Conservation (phyloP, 2,113 vertebrate genomes). For the Phrynosoma platyrhinos region DNA sequence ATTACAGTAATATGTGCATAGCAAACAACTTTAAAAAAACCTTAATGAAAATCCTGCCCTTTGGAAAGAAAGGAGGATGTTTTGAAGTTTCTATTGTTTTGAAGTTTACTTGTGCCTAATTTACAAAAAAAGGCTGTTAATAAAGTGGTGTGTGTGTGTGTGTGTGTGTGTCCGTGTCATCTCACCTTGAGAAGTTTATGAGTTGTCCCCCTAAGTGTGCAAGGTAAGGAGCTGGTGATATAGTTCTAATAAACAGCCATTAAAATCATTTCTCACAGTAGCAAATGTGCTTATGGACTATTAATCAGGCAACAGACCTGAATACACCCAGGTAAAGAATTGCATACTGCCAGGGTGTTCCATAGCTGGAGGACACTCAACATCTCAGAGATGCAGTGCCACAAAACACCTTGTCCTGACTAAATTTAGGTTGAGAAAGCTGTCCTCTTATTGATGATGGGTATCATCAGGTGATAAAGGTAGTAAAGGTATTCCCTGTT, state of each 20-base stretch:
- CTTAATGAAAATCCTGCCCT: not conserved
- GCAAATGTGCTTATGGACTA: not conserved
- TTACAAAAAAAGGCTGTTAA: not conserved
- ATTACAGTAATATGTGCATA: not conserved
- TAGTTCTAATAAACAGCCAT: not conserved
- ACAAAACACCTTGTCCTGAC: not conserved
- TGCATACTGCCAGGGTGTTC: not conserved
- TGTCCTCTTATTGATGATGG: not conserved
- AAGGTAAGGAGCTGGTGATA: not conserved
- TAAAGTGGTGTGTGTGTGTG: not conserved
- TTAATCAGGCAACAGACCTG: not conserved
- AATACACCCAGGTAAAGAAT: not conserved
- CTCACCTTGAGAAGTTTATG: not conserved
- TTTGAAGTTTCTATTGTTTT: not conserved
- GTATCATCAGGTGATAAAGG: no score
- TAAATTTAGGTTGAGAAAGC: not conserved
- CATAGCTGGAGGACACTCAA: not conserved
- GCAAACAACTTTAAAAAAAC: not conserved
- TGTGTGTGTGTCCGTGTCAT: not conserved
- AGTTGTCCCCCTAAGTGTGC: not conserved
- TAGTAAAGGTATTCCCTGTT: no score
- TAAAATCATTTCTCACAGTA: not conserved
- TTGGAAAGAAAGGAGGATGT: not conserved
- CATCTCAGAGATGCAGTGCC: not conserved
- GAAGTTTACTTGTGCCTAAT: not conserved